phyloP scores from a whole-genome alignment of 2,113 vertebrate genomes.

The Daphoenositta chrysoptera region DNA sequence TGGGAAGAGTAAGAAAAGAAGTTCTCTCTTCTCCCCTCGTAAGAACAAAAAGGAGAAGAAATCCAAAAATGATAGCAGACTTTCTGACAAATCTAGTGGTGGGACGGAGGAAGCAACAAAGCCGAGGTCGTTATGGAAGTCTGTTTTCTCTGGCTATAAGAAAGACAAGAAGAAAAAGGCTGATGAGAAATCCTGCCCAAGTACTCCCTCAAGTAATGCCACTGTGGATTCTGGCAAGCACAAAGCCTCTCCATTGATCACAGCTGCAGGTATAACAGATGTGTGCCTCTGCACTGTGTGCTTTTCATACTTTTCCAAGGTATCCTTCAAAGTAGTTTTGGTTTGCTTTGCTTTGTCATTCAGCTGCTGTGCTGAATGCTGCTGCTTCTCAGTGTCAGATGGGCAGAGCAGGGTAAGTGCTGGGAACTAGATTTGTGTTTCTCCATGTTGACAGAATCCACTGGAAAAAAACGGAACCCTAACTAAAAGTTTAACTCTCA shows the following conservation, averaged over 20 bases:
- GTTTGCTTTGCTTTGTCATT: neutral
- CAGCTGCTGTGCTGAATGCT: neutral
- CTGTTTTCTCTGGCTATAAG: conserved; percentile 94
- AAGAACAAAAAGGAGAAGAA: conserved; percentile 98
- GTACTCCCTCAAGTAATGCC: conserved; percentile 88
- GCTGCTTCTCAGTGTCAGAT: neutral
- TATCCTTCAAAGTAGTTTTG: neutral
- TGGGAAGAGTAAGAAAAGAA: conserved; percentile 91
- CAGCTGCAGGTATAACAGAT: conserved; percentile 77
- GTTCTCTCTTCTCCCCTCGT: conserved; percentile 93
- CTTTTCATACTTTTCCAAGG: neutral
- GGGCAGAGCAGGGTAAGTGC: neutral
- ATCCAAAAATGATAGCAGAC: conserved; percentile 82
- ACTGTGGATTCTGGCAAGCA: conserved; percentile 86
- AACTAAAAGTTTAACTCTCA: neutral
- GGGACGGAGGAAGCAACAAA: conserved; percentile 79
- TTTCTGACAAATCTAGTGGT: conserved; percentile 71
- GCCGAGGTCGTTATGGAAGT: conserved; percentile 92
- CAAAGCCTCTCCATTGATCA: conserved; percentile 70
- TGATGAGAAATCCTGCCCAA: conserved; percentile 85
- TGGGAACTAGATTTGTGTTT: neutral
- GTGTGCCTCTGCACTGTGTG: fast-evolving
- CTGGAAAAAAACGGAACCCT: neutral
- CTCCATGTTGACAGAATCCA: neutral
- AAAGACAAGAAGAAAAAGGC: conserved; percentile 95